Base-by-base conservation (phyloP, 1,140 invertebrate genomes). In the Thaumetopoea pityocampa region DNA sequence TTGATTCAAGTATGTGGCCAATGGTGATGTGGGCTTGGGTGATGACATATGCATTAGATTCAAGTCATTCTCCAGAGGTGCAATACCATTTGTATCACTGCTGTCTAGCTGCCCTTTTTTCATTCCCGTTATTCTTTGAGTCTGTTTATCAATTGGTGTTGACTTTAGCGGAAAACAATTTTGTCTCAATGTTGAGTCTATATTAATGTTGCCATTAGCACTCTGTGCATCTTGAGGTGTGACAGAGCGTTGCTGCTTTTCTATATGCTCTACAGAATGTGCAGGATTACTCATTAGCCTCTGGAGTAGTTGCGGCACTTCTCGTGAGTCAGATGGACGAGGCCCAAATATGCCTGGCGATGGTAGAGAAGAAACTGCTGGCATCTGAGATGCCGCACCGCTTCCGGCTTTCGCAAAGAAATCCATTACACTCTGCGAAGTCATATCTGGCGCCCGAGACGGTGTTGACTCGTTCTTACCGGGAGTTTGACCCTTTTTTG, bases 231-330 rank as follows among this genome's bases (percentile, higher is more conserved):
- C 88, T 43, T 89, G 90, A 7, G 89, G 92, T 5, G 90, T 93
- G 35, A 89, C 88, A 19, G 91, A 91, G 29, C 92, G 87, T 57
- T 95, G 94, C 54, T 94, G 93, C 49, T 94, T 94, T 60, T 96
- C 95, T 60, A 96, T 94, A 70, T 96, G 93, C 62, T 96, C 94
- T 5, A 96, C 90, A 29, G 89, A 91, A 63, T 94, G 92, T 12
- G 92, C 91, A 2, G 92, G 92, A 67, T 93, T 91, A 16, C 92
- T 93, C 90, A 94, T 93, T 16, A 95, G 80, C 38, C 90, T 87
- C 46, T 92, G 91, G 1, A 93, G 72, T 2, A 90, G 62, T 15
- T 89, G 49, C 3, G 88, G 88, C 10, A 80, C 88, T 29, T 89
- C 88, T 4, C 76, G 73, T 1, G 64, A 50, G 9, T 82, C 85